Percentiles rank a stretch among this genome's conserved stretches.
Evolutionary conservation across 2,113 vertebrate species (phyloP).

Genomic region (Perca fluviatilis): DNA sequence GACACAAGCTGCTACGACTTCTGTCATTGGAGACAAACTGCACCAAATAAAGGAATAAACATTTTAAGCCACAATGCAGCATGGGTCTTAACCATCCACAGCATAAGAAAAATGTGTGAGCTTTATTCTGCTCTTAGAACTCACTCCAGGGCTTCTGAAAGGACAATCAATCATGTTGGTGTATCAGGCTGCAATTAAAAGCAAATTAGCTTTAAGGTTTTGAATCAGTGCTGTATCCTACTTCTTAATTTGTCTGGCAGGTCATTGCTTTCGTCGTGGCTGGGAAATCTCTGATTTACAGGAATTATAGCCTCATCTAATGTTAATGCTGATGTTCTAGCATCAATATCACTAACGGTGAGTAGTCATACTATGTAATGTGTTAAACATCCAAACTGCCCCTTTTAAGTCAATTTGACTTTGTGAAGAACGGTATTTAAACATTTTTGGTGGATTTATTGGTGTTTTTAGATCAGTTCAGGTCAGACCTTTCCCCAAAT

Average conservation of each 20-base stretch:
- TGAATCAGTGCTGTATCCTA: neutral
- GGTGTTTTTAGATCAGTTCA: neutral
- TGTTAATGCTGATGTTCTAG: slow-evolving; percentile 17
- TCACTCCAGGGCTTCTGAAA: neutral
- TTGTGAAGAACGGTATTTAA: neutral
- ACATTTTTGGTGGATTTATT: neutral
- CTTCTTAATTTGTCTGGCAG: slow-evolving; percentile 12
- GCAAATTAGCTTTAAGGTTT: slow-evolving; percentile 1
- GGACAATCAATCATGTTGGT: neutral
- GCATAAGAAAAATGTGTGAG: neutral
- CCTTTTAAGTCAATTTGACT: slow-evolving; percentile 1
- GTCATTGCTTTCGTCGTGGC: slow-evolving; percentile 2
- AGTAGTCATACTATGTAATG: neutral
- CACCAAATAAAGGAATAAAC: neutral
- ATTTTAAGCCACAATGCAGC: neutral
- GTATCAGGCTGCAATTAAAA: slow-evolving; percentile 16
- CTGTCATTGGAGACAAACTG: neutral
- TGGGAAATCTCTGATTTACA: slow-evolving; percentile 14
- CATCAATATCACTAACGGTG: slow-evolving; percentile 1
- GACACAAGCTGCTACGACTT: neutral
- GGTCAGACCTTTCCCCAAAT: slow-evolving; percentile 3
- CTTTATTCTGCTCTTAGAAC: slow-evolving; percentile 1
- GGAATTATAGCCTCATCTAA: slow-evolving; percentile 12
- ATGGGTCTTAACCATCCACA: neutral
- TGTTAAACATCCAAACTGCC: neutral